These are phyloP conservation scores for Monochamus alternatus DNA, from an alignment of 2,888 invertebrate genomes.

Conservation along the genomic window DNA sequence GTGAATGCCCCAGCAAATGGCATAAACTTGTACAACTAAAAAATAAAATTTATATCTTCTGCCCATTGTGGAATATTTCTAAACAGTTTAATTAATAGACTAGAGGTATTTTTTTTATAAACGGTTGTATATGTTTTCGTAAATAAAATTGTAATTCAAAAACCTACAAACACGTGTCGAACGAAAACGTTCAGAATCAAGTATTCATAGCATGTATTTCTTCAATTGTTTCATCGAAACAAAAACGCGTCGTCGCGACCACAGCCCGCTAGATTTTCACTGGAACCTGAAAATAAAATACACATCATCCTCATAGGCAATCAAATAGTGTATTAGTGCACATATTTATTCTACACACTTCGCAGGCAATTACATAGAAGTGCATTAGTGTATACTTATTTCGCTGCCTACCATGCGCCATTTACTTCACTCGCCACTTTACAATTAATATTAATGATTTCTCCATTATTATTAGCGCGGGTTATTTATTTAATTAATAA, in stretches of 20 bases:
- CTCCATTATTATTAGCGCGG: constrained; percentile 15
- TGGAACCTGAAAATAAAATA: not conserved
- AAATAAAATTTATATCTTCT: too few species aligned
- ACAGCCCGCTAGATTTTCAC: too few species aligned
- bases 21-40: too few species aligned
- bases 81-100: too few species aligned
- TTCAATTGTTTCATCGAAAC: too few species aligned
- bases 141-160: not conserved
- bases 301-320: not conserved
- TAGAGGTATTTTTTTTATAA: too few species aligned
- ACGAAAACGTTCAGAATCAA: too few species aligned
- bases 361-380: not conserved
- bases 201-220: too few species aligned
- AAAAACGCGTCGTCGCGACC: too few species aligned
- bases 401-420: not conserved
- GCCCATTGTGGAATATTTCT: too few species aligned
- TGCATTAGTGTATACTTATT: not conserved
- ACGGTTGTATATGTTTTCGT: not conserved
- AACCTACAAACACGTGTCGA: not conserved
- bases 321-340: too few species aligned
- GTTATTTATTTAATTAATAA: constrained; percentile 14
- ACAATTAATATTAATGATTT: constrained; percentile 20
- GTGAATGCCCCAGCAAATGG: too few species aligned
- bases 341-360: not conserved
- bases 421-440: constrained; percentile 15